phyloP scores from a whole-genome alignment of 2,113 vertebrate genomes.

The Delphinus delphis region DNA sequence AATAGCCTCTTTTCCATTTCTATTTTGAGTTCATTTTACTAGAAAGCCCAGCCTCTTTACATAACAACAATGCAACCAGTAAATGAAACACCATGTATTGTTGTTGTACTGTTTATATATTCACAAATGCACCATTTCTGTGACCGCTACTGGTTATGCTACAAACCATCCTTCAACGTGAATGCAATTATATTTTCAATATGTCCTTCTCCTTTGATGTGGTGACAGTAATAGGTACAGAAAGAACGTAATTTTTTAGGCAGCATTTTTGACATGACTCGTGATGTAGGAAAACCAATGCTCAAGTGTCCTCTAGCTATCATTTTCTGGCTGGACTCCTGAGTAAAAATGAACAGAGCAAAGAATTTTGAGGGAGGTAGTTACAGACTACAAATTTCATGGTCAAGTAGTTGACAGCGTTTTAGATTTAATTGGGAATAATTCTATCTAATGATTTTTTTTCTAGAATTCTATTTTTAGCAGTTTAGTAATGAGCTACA shows the following conservation, averaged over 20 bases:
- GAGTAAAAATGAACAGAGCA: conserved; percentile 51
- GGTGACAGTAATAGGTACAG: conserved; percentile 41
- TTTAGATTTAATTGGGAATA: background rate
- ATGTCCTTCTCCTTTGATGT: conserved; percentile 56
- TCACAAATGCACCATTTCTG: conserved; percentile 13
- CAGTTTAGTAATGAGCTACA: background rate
- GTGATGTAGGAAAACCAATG: conserved; percentile 52
- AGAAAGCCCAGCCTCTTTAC: background rate
- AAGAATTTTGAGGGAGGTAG: background rate
- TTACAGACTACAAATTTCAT: background rate
- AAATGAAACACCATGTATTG: background rate
- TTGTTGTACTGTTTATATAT: conserved; percentile 16
- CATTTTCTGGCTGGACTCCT: conserved; percentile 55
- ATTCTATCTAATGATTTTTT: conserved; percentile 16
- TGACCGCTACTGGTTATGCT: background rate
- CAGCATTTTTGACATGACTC: conserved; percentile 51
- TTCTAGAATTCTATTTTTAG: background rate
- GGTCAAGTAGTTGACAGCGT: background rate
- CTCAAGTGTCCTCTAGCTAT: conserved; percentile 44
- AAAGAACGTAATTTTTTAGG: conserved; percentile 64
- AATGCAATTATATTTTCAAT: conserved; percentile 28
- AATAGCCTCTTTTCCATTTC: background rate
- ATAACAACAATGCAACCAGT: background rate
- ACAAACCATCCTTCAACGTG: background rate
- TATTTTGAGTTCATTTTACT: background rate